These are phyloP conservation scores for Pagetopsis macropterus DNA, from an alignment of 2,797 vertebrate species.

Conservation along the genomic window DNA sequence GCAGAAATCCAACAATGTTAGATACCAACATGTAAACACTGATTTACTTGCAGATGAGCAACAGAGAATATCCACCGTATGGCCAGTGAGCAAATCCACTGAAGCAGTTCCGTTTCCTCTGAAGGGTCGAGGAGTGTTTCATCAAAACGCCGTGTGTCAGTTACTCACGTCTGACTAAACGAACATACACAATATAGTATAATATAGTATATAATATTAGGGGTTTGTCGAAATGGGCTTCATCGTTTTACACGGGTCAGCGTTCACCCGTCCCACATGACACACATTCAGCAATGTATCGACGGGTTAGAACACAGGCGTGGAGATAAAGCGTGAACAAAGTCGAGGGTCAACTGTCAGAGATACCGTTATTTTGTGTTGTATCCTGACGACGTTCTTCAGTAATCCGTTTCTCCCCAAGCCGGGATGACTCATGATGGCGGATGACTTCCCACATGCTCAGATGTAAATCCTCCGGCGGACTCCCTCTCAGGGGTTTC, in stretches of 20 bases:
- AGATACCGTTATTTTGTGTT: too few species aligned
- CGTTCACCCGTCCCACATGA: constrained; percentile 45
- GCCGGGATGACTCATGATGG: not conserved
- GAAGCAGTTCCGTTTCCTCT: constrained; percentile 8
- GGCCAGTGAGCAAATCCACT: constrained; percentile 16
- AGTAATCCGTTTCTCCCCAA: too few species aligned
- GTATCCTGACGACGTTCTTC: too few species aligned
- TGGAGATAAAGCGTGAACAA: constrained; percentile 14
- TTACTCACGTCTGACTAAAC: constrained; percentile 17
- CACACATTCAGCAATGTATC: constrained; percentile 31
- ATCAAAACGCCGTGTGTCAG: constrained; percentile 25
- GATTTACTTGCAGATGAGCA: not conserved
- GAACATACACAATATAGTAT: constrained; percentile 6
- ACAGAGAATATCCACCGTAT: constrained; percentile 28
- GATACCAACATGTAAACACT: not conserved
- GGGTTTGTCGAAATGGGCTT: constrained; percentile 30
- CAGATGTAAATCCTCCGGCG: constrained; percentile 16
- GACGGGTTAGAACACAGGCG: not conserved
- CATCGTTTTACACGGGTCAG: constrained; percentile 59
- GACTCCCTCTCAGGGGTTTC: constrained; percentile 1
- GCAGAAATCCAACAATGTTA: not conserved
- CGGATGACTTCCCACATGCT: constrained; percentile 12
- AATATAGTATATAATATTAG: not conserved
- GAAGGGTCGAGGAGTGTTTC: constrained; percentile 12
- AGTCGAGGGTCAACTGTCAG: too few species aligned